These are phyloP conservation scores for Aproaerema taeniolella DNA, from an alignment of 2,888 invertebrate genomes.

Conservation along the genomic window DNA sequence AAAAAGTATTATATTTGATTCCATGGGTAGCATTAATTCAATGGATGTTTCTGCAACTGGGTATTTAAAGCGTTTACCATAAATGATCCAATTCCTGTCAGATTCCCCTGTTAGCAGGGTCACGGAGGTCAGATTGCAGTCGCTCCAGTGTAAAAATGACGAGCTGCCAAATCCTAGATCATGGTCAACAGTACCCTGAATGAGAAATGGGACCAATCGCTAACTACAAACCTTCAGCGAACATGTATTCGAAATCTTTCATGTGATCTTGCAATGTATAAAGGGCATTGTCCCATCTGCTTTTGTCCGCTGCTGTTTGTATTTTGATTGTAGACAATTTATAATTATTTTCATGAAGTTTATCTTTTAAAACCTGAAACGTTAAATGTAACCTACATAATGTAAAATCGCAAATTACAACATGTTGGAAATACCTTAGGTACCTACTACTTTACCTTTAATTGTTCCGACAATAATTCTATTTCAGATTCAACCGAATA, in stretches of 20 bases:
- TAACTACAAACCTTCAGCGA: conserved; percentile 44
- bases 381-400: not conserved
- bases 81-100: no score
- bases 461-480: conserved; percentile 34
- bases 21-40: no score
- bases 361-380: conserved; percentile 38
- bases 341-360: conserved; percentile 37
- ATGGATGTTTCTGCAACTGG: no score
- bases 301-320: conserved; percentile 45
- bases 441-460: conserved; percentile 36
- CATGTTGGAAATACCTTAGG: not conserved
- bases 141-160: no score
- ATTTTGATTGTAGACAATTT: conserved; percentile 50
- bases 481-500: conserved; percentile 34
- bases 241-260: conserved; percentile 37
- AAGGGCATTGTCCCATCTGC: conserved; percentile 39
- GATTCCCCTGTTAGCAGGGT: no score
- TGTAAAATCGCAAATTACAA: not conserved
- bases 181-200: no score
- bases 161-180: no score
- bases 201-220: no score
- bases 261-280: conserved; percentile 34
- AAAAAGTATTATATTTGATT: no score
- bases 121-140: no score
- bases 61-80: no score